Base-by-base conservation (phyloP, 2,113 vertebrate species). In the Bos indicus region DNA sequence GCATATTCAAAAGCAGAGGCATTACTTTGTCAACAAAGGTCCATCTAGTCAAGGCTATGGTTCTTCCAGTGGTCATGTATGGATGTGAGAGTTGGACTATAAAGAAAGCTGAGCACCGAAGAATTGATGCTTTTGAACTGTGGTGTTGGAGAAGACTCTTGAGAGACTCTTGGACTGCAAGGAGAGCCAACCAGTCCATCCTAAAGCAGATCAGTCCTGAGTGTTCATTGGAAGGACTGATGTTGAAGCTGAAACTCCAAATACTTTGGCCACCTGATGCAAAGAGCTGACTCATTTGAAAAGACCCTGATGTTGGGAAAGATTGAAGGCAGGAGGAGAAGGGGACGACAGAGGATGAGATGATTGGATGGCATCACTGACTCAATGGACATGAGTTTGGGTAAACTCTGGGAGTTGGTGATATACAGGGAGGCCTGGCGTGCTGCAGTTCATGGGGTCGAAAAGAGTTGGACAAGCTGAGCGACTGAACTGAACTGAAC, bases 381-480 rank as follows among this genome's bases (percentile, higher is more conserved):
- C 64, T n/a, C 16, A 10, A 67, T n/a, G 33, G 16, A 67, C 64
- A 11, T 67, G 33, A 5, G 33, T 67, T 11, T 21, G 33, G 17
- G 2, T 67, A 10, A 19, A 67, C 33, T 36, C n/a, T 0, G 0
- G n/a, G 64, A 36, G 64, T 11, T 71, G 17, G 17, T 71, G n/a
- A 71, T 71, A 17, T 19, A 71, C 64, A 11, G 9, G n/a, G 67
- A 71, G 67, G 67, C 10, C 19, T 71, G n/a, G 67, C 1, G 0
- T 71, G 67, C 67, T 71, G 67, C 2, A 0, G n/a, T 40, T 5
- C 67, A 23, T 71, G 19, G n/a, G n/a, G n/a, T 71, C 11, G 2
- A 10, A 71, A 23, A 71, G n/a, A 23, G 19, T 71, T 19, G 0
- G n/a, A 23, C 67, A 71, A 3, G 19, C 19, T 3, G 67, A 71